Base-by-base conservation (phyloP, 2,113 vertebrate genomes). In the Theropithecus gelada region DNA sequence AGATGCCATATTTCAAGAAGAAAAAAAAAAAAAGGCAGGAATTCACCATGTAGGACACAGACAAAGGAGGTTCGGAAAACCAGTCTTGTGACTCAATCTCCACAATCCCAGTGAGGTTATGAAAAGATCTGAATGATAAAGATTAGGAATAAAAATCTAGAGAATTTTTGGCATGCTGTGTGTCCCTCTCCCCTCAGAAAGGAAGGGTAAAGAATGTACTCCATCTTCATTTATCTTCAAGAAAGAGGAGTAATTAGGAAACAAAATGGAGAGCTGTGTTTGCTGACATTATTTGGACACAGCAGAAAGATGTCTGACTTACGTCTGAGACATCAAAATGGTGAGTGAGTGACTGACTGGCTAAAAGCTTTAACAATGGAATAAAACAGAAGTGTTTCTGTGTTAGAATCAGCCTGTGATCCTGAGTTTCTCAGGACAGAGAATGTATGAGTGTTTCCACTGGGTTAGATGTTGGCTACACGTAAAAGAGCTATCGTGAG, bases 1-100 rank as follows among this genome's bases (percentile, higher is more conserved):
- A 66, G 10, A 66, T 64, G 23, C 35, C 35, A 50, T 40, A 70
- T 40, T 43, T 25, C 45, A 38, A 52, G 50, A 35, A 52, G n/a
- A 79, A 20, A 55, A 55, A 18, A 52, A 55, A 55, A 55, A 55
- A 55, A 55, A 55, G 59, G 22, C 20, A 4, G 1, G 10, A 59
- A 38, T 75, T 23, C 23, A n/a, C 17, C 7, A 50, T 12, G 0
- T 3, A 43, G 17, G 17, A 16, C 32, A 35, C 6, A 35, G 55
- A 50, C 2, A 61, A 45, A 45, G 25, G 55, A 50, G 27, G 18
- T 40, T 5, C 11, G 22, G 43, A 52, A 85, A 35, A 66, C 2
- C 1, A 5, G 3, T 25, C 8, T 17, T 35, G 8, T 20, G 3
- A 52, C 27, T 52, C 17, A 14, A 12, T 32, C 43, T 1, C 25